phyloP scores from a whole-genome alignment of 2,113 vertebrate species.

The Podarcis raffonei region DNA sequence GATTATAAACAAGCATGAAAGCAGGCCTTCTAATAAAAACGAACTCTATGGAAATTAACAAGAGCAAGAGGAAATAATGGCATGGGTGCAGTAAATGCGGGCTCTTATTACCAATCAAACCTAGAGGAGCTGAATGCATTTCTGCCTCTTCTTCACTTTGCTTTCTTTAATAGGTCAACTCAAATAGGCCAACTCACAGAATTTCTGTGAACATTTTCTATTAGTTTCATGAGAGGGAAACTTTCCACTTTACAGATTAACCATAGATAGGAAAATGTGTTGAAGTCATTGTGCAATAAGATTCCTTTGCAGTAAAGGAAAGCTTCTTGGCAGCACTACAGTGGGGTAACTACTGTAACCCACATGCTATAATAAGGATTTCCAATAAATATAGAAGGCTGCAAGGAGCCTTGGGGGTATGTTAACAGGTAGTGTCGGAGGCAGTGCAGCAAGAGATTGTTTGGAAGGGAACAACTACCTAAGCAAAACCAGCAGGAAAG shows the following conservation, averaged over 20 bases:
- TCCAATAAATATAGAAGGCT: not conserved
- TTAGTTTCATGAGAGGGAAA: slow-evolving; percentile 26
- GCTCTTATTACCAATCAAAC: slow-evolving; percentile 48
- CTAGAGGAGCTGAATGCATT: slow-evolving; percentile 48
- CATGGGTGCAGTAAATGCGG: slow-evolving; percentile 29
- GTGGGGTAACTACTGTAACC: not conserved
- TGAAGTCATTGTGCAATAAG: slow-evolving; percentile 22
- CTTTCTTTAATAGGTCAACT: slow-evolving; percentile 49
- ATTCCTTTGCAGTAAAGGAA: slow-evolving; percentile 14
- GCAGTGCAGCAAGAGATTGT: not conserved
- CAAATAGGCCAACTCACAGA: slow-evolving; percentile 52
- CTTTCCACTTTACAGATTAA: slow-evolving; percentile 15
- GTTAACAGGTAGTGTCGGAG: not conserved
- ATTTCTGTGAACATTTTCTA: slow-evolving; percentile 41
- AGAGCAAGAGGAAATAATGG: slow-evolving; percentile 56
- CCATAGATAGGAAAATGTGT: slow-evolving; percentile 34
- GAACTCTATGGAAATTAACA: slow-evolving; percentile 53
- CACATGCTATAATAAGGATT: not conserved
- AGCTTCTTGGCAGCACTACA: not conserved
- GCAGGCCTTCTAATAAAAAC: slow-evolving; percentile 52
- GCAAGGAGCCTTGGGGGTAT: not conserved
- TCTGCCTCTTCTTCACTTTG: slow-evolving; percentile 45
- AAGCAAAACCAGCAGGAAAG: not conserved
- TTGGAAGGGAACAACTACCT: not conserved
- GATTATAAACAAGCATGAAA: slow-evolving; percentile 62